phyloP scores from a whole-genome alignment of 2,888 invertebrate species.

The Caenorhabditis plicata region DNA sequence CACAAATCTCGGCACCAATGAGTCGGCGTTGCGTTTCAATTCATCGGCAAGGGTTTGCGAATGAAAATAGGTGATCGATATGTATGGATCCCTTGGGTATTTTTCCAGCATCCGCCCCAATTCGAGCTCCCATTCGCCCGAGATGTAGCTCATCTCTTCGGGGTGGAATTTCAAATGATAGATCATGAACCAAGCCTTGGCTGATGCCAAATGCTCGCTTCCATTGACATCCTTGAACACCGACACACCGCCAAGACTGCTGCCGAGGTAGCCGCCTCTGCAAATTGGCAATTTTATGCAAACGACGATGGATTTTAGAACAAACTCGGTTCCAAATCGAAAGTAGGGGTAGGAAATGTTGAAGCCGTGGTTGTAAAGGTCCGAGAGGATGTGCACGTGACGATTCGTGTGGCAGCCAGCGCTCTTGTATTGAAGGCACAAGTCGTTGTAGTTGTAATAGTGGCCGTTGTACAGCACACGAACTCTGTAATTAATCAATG shows the following conservation, averaged over 20 bases:
- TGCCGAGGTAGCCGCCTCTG: conserved; percentile 62
- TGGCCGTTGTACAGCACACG: conserved; percentile 49
- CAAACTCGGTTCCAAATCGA: conserved; percentile 59
- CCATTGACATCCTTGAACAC: conserved; percentile 52
- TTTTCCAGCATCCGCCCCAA: conserved; percentile 47
- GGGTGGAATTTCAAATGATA: conserved; percentile 65
- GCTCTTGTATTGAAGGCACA: conserved; percentile 59
- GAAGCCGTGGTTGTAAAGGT: conserved; percentile 57
- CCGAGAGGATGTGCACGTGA: conserved; percentile 60
- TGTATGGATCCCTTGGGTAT: conserved; percentile 56
- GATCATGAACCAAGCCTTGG: conserved; percentile 64
- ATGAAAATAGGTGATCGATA: conserved; percentile 63
- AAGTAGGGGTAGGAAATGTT: conserved; percentile 64
- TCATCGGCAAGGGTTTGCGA: conserved; percentile 86
- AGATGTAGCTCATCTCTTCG: conserved; percentile 57
- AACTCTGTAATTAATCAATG: conserved; percentile 21
- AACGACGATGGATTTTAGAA: background rate
- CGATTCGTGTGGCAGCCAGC: conserved; percentile 56
- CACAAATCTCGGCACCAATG: conserved; percentile 57
- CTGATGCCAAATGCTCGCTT: conserved; percentile 47
- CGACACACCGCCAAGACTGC: conserved; percentile 60
- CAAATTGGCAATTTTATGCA: conserved; percentile 1
- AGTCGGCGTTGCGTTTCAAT: conserved; percentile 85
- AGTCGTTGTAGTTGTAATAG: conserved; percentile 56
- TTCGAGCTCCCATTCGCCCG: conserved; percentile 64